Evolutionary conservation across 2,888 invertebrate genomes (phyloP), one percentile per base, ranked within the genome.

Genomic region (Taenaris catops): DNA sequence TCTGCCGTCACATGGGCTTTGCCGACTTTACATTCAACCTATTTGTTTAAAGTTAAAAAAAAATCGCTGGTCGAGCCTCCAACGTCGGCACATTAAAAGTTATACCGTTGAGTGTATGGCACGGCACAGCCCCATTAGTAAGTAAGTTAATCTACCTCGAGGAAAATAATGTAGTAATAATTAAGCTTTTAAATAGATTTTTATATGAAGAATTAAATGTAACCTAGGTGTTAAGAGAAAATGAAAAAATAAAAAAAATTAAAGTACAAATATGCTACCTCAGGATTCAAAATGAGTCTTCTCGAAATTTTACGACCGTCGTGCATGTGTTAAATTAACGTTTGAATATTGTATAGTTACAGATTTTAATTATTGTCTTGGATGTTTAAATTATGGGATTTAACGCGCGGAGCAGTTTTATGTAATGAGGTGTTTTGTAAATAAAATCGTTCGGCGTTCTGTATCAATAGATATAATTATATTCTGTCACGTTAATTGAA

Each of bases 191-290:
- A 76, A 74, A 71, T 81, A 81, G 81, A 80, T 83, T 84, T 79
- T 86, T 86, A 81, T 84, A 84, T 84, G 81, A 72, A 72, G 69
- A 67, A 64, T 66, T 69, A 72, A n/a, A 68, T 74, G 67, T 75
- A 75, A 65, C 41, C 57, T 79, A 81, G 72, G 37, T 29, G 51
- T 48, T 78, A 81, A 73, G 74, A 51, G 56, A 68, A 65, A 70
- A 67, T 68, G 65, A 72, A 65, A 69, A 70, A 73, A 67, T 69
- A 66, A 75, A 71, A 63, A 56, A 66, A 70, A 58, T 60, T 63
- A 67, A 80, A 87, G 86, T 87, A 87, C 87, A 87, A 86, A 83
- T 73, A 74, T 69, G 62, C 87, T 87, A 87, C 87, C 87, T 87
- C 87, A 84, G 81, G 81, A 80, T 87, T 87, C 87, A 84, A 72